Evolutionary conservation across 2,797 vertebrate genomes (phyloP).

Genomic region (Gymnothorax reevesii): DNA sequence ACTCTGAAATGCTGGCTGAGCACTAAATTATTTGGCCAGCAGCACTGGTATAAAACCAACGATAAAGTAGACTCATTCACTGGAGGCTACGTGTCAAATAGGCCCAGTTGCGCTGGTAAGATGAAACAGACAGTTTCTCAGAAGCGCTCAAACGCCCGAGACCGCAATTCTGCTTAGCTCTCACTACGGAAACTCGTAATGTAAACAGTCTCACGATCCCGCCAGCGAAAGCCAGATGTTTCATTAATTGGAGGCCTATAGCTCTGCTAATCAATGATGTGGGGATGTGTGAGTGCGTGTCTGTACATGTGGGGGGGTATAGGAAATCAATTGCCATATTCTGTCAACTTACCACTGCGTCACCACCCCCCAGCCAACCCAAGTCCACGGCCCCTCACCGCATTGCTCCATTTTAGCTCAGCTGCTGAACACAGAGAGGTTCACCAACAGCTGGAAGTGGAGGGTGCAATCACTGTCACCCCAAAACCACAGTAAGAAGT

Average conservation of each 20-base stretch:
- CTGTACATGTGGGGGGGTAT: slow-evolving; percentile 46
- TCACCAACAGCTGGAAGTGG: not conserved
- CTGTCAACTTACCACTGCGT: slow-evolving; percentile 38
- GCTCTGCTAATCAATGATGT: slow-evolving; percentile 54
- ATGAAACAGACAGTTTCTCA: not conserved
- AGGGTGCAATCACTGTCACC: not conserved
- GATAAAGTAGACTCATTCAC: not conserved
- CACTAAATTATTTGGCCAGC: not conserved
- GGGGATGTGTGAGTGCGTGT: no score
- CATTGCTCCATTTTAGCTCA: not conserved
- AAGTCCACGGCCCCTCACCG: not conserved
- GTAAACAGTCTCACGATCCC: slow-evolving; percentile 43
- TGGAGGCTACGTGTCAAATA: not conserved
- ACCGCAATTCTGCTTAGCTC: slow-evolving; percentile 30
- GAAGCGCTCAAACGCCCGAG: slow-evolving; percentile 17
- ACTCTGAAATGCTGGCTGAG: slow-evolving; percentile 7
- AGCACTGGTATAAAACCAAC: not conserved
- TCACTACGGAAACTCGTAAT: slow-evolving; percentile 31
- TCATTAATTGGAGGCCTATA: slow-evolving; percentile 40
- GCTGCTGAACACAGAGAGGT: not conserved
- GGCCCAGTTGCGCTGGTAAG: slow-evolving; percentile 15
- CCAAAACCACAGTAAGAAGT: not conserved
- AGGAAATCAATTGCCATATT: slow-evolving; percentile 56
- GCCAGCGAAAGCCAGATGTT: slow-evolving; percentile 45
- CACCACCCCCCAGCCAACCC: slow-evolving; percentile 37